Conservation (phyloP, 2,888 invertebrate genomes). For the Lasioglossum pauxillum region DNA sequence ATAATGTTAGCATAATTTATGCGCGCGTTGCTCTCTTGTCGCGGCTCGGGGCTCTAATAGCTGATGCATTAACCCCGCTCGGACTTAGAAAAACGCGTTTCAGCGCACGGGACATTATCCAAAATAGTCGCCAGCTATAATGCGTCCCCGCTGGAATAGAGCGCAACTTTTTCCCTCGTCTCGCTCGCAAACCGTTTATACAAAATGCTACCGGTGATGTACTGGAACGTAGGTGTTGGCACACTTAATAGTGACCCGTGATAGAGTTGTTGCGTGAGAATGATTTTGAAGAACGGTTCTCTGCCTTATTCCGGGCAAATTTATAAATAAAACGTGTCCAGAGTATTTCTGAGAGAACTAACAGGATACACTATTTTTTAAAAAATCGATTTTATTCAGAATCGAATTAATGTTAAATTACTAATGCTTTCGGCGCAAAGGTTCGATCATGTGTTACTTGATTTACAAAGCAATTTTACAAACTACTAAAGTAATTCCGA, state of each 20-base stretch:
- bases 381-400: neutral
- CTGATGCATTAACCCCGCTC: constrained; percentile 16
- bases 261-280: neutral
- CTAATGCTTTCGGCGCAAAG: too few relatives aligned
- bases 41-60: constrained; percentile 24
- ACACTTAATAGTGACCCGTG: neutral
- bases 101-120: constrained; percentile 21
- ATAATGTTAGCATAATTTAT: constrained; percentile 35
- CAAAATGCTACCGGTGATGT: neutral
- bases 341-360: neutral
- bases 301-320: neutral
- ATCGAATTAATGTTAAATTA: neutral
- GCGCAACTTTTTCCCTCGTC: constrained; percentile 9
- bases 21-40: neutral
- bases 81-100: constrained; percentile 11
- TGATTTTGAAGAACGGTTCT: neutral
- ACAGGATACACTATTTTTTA: neutral
- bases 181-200: neutral
- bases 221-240: neutral
- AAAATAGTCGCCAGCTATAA: neutral
- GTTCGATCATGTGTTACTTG: too few relatives aligned
- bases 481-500: too few relatives aligned
- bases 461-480: too few relatives aligned
- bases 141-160: neutral
- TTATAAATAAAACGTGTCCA: neutral